phyloP scores from a whole-genome alignment of 2,113 vertebrate species.

The Tragelaphus scriptus region DNA sequence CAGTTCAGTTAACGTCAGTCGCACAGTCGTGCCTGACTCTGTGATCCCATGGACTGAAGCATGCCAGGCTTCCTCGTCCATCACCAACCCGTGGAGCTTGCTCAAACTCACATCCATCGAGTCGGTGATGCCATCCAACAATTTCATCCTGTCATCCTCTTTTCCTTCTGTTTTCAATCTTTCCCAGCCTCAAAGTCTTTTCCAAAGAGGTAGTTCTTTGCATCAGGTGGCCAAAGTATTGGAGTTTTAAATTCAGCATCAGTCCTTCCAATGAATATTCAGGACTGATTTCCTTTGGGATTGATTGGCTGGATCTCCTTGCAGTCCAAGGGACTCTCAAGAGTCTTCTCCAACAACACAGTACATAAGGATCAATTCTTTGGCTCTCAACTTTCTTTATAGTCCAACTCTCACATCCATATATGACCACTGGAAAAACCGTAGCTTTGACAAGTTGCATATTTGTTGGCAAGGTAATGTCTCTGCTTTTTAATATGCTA shows the following conservation, averaged over 20 bases:
- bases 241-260: not conserved
- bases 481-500: not conserved
- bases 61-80: not conserved
- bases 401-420: not conserved
- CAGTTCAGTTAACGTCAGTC: not conserved
- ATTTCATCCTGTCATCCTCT: not conserved
- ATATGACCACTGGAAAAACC: not conserved
- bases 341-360: not conserved
- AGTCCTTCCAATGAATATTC: not conserved
- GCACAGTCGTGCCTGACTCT: accelerated
- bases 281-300: not conserved
- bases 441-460: not conserved
- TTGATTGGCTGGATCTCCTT: not conserved
- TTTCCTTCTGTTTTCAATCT: not conserved
- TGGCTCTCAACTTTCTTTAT: not conserved
- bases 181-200: not conserved
- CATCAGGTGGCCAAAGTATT: not conserved
- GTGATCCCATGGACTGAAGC: not conserved
- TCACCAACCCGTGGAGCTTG: not conserved
- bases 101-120: not conserved
- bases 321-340: not conserved
- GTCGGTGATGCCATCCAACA: not conserved
- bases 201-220: not conserved
- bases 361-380: not conserved
- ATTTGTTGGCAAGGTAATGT: not conserved